Percentiles rank a stretch among this genome's conserved stretches.
Evolutionary conservation across 1,140 invertebrate species (phyloP).

Genomic region (Anoplolepis gracilipes): DNA sequence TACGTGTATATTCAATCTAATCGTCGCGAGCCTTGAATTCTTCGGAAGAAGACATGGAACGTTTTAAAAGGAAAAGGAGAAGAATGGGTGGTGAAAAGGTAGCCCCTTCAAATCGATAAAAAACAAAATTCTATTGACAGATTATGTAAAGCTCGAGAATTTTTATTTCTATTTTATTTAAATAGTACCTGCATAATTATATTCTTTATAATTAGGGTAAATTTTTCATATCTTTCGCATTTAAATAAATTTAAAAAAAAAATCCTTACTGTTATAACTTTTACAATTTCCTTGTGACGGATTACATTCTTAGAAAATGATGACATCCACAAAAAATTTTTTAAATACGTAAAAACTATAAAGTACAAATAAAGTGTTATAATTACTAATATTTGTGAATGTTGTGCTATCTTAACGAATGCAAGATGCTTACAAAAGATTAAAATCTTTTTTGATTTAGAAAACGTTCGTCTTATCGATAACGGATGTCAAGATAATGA

Average conservation of each 20-base stretch:
- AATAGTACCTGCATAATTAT: background rate
- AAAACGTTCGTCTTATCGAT: conserved; percentile 25
- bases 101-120: conserved; percentile 1
- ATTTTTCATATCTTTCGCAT: background rate
- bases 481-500: conserved; percentile 25
- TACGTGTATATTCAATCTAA: conserved; percentile 4
- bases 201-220: background rate
- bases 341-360: background rate
- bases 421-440: background rate
- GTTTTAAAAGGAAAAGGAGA: conserved; percentile 64
- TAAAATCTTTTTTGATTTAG: conserved; percentile 3
- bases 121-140: background rate
- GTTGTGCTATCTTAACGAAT: background rate
- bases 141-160: too few species aligned
- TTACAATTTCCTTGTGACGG: background rate
- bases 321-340: background rate
- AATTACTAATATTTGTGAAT: background rate
- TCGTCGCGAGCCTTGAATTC: background rate
- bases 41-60: conserved; percentile 69
- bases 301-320: background rate
- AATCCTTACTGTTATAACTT: background rate
- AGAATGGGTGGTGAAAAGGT: conserved; percentile 72
- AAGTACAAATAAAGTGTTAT: background rate
- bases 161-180: background rate
- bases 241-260: background rate